Evolutionary conservation across 1,140 invertebrate species (phyloP).

Genomic region (Sarcophaga peregrina): DNA sequence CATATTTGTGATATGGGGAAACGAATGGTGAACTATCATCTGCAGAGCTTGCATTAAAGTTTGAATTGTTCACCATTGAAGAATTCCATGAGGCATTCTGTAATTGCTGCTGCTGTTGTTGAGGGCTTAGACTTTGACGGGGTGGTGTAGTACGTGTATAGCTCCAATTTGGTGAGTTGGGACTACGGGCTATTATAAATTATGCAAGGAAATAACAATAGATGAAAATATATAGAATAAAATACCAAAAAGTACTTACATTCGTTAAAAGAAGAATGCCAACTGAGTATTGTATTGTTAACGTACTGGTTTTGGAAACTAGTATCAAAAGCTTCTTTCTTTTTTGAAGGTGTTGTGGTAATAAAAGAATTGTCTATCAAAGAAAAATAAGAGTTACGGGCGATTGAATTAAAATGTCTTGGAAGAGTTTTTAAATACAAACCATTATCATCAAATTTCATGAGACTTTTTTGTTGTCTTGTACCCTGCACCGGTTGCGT

Average conservation of each 20-base stretch:
- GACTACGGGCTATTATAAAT: conserved; percentile 27
- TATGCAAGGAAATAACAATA: not conserved
- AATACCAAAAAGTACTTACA: conserved; percentile 42
- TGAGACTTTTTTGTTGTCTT: conserved; percentile 61
- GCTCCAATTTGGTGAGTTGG: conserved; percentile 42
- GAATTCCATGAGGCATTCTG: conserved; percentile 51
- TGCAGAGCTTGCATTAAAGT: conserved; percentile 56
- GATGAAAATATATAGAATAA: not conserved
- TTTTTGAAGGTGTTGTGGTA: conserved; percentile 41
- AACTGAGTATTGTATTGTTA: conserved; percentile 55
- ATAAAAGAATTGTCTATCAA: conserved; percentile 53
- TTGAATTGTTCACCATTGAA: conserved; percentile 50
- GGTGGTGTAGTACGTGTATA: conserved; percentile 52
- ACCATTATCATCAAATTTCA: conserved; percentile 61
- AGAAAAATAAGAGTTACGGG: not conserved
- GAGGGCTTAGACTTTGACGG: conserved; percentile 53
- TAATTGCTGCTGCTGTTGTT: conserved; percentile 46
- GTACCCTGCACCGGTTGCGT: conserved; percentile 61
- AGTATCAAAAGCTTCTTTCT: conserved; percentile 25
- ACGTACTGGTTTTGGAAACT: not conserved
- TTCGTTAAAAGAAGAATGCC: conserved; percentile 65
- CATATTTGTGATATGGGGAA: conserved; percentile 59
- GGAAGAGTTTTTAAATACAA: not conserved
- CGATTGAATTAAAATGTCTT: not conserved
- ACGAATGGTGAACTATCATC: conserved; percentile 55